These are phyloP conservation scores for Porites lobata DNA, from an alignment of 92 coral and sea anemone species.

Conservation along the genomic window DNA sequence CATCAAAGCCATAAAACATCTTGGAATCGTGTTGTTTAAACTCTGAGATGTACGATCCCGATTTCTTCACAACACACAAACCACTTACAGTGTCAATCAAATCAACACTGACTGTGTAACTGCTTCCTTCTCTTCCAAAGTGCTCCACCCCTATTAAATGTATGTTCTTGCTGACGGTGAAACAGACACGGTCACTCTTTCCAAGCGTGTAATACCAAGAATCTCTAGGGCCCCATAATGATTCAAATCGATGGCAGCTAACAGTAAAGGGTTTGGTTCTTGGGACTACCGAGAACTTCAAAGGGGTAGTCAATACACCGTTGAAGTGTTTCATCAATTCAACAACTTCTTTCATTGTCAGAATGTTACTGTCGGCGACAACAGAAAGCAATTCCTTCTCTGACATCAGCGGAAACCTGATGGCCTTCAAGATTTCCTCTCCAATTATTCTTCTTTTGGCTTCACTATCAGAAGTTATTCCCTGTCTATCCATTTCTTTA, in stretches of 20 bases:
- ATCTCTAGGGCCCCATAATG: too few species aligned
- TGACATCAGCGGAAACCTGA: conserved; percentile 42
- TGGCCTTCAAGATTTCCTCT: conserved; percentile 41
- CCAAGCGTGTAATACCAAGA: not conserved
- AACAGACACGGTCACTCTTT: not conserved
- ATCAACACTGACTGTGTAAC: not conserved
- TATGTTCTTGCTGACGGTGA: conserved; percentile 2
- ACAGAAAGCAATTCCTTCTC: conserved; percentile 11
- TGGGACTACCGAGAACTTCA: not conserved
- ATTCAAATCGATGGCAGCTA: not conserved
- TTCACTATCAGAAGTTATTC: conserved; percentile 11
- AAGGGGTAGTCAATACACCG: not conserved
- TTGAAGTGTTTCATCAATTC: conserved; percentile 2
- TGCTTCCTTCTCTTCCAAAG: conserved; percentile 32
- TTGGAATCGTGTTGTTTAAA: too few species aligned
- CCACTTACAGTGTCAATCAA: not conserved
- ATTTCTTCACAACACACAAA: not conserved
- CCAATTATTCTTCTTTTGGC: conserved; percentile 64
- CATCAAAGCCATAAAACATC: not conserved
- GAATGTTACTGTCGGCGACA: conserved; percentile 17
- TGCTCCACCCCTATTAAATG: conserved; percentile 16
- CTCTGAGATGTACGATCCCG: not conserved
- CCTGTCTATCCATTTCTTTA: conserved; percentile 21
- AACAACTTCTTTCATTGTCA: not conserved
- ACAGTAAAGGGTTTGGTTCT: not conserved